These are phyloP conservation scores for Pristiophorus japonicus DNA, from an alignment of 2,113 vertebrate species.

Conservation along the genomic window DNA sequence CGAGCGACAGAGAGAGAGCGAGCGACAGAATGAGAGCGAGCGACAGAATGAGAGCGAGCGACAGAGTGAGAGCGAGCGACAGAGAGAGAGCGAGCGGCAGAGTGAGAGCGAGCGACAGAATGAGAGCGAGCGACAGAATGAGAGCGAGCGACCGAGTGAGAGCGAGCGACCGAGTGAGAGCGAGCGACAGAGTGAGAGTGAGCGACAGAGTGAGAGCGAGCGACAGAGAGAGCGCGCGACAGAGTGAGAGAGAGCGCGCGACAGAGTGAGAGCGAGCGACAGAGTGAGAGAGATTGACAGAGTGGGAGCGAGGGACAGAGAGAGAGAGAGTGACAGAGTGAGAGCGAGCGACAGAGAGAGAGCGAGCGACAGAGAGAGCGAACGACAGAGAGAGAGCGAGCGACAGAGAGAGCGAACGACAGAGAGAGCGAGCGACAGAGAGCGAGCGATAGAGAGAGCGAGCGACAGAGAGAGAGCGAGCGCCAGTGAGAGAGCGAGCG, in stretches of 20 bases:
- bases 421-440: conserved; percentile 39
- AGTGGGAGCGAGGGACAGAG: conserved; percentile 56
- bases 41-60: background rate
- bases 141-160: background rate
- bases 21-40: conserved; percentile 31
- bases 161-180: background rate
- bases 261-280: background rate
- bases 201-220: too few species aligned
- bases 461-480: background rate
- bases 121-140: background rate
- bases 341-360: background rate
- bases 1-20: conserved; percentile 29
- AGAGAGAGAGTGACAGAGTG: background rate
- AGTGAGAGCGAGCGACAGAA: background rate
- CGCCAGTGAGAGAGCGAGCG: conserved; percentile 58
- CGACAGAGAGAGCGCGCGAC: background rate
- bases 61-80: background rate
- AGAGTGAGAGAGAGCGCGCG: background rate
- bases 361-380: conserved; percentile 7
- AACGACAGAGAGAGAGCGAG: conserved; percentile 25
- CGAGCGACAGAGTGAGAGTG: too few species aligned
- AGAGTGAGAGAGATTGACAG: conserved; percentile 13
- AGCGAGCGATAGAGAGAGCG: too few species aligned
- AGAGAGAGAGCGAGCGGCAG: background rate
- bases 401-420: background rate